phyloP scores from a whole-genome alignment of 1,140 invertebrate genomes.

The Augochlora pura region DNA sequence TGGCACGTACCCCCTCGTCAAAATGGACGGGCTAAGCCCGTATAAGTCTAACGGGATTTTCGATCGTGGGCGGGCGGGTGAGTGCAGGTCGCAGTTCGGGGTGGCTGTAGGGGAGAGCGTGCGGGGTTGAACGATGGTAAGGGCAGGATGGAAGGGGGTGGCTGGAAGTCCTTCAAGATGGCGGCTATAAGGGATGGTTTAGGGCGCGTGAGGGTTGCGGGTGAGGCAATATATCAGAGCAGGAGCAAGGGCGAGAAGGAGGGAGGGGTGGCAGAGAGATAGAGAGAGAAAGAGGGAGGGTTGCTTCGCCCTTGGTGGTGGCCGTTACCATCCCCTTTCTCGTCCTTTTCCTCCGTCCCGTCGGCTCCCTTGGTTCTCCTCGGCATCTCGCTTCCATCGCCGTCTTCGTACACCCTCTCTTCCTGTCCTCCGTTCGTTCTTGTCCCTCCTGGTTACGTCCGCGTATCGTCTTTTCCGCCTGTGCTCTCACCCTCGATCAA shows the following conservation, averaged over 20 bases:
- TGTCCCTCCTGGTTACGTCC: constrained; percentile 26
- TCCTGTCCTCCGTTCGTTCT: constrained; percentile 8
- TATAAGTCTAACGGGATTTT: constrained; percentile 80
- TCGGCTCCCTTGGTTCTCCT: constrained; percentile 44
- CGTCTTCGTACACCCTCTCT: constrained; percentile 21
- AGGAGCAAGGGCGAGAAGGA: too few relatives aligned
- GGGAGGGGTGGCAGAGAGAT: too few relatives aligned
- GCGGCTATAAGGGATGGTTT: constrained; percentile 79
- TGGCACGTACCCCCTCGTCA: constrained; percentile 72
- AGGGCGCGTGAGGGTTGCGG: constrained; percentile 72
- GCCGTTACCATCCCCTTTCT: constrained; percentile 64
- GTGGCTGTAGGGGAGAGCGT: constrained; percentile 35
- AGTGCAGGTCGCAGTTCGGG: constrained; percentile 59
- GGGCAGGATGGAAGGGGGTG: constrained; percentile 41
- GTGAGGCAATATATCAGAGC: constrained; percentile 77
- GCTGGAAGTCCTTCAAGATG: constrained; percentile 78
- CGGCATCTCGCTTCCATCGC: constrained; percentile 15
- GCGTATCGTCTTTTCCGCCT: constrained; percentile 31
- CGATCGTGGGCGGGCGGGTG: constrained; percentile 77
- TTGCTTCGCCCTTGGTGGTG: constrained; percentile 63
- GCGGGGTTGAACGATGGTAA: constrained; percentile 48
- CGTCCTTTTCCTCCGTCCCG: constrained; percentile 11
- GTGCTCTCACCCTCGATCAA: constrained; percentile 57
- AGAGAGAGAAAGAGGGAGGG: constrained; percentile 46
- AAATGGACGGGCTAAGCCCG: constrained; percentile 79